Conservation (phyloP, 2,113 vertebrate species). For the Actinemys pallida region DNA sequence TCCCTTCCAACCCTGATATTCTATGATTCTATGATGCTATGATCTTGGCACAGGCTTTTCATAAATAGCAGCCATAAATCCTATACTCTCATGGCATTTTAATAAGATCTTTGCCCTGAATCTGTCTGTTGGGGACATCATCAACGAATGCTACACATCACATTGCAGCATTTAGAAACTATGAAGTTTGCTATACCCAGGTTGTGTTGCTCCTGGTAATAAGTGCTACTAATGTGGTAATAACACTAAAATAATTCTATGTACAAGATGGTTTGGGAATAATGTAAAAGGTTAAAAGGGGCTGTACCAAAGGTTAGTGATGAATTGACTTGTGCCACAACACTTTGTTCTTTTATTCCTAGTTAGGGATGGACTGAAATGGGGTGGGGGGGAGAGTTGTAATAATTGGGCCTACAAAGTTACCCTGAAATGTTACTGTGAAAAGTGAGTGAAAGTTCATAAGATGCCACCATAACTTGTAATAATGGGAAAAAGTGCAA, state of each 20-base stretch:
- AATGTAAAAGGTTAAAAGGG: not conserved
- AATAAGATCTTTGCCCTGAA: not conserved
- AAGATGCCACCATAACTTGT: not conserved
- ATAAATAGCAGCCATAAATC: not conserved
- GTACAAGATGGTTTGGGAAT: not conserved
- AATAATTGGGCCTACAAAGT: not conserved
- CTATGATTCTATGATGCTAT: too few relatives aligned
- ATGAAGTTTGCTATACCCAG: not conserved
- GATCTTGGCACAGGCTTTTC: not conserved
- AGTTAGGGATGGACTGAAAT: not conserved
- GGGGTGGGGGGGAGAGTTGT: not conserved
- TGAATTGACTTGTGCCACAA: not conserved
- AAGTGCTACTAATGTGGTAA: not conserved
- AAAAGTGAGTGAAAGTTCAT: not conserved
- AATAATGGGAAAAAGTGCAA: not conserved
- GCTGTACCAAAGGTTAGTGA: not conserved
- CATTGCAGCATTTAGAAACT: not conserved
- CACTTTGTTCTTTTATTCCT: not conserved
- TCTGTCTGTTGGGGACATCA: not conserved
- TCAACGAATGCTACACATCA: not conserved
- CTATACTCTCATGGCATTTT: not conserved
- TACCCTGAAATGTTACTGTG: not conserved
- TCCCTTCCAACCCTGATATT: too few relatives aligned
- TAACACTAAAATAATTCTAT: accelerated
- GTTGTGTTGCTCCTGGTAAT: not conserved